phyloP scores from a whole-genome alignment of 1,140 invertebrate species.

The Acromyrmex heyeri region DNA sequence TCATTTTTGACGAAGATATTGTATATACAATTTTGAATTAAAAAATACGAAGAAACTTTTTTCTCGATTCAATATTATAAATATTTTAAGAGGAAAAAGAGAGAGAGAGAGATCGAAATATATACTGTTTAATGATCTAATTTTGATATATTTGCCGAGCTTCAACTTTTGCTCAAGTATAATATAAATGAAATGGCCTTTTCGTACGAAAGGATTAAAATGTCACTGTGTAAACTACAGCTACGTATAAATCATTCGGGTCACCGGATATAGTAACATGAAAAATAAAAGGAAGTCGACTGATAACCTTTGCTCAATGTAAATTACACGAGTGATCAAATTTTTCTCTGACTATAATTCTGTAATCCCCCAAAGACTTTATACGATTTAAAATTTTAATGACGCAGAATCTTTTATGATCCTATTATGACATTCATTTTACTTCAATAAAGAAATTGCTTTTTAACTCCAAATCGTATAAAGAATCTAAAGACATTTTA shows the following conservation, averaged over 20 bases:
- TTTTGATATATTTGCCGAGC: neutral
- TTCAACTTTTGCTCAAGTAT: neutral
- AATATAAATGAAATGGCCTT: neutral
- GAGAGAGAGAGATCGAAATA: neutral
- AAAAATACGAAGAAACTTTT: too few species aligned
- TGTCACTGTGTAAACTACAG: neutral
- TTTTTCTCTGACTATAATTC: slow-evolving; percentile 18
- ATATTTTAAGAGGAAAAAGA: too few species aligned
- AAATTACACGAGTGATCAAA: slow-evolving; percentile 40
- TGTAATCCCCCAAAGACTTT: neutral
- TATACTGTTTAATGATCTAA: neutral
- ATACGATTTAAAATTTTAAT: slow-evolving; percentile 25
- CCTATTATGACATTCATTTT: neutral
- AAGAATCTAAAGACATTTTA: neutral
- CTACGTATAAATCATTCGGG: neutral
- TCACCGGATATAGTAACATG: neutral
- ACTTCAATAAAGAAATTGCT: neutral
- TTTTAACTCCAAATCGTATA: neutral
- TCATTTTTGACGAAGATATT: too few species aligned
- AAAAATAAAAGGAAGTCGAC: neutral
- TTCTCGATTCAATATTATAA: too few species aligned
- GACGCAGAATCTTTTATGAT: neutral
- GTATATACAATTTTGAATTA: too few species aligned
- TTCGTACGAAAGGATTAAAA: neutral
- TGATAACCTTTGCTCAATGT: neutral